These are phyloP conservation scores for Amaurobius ferox DNA, from an alignment of 2,888 invertebrate species.

Conservation along the genomic window DNA sequence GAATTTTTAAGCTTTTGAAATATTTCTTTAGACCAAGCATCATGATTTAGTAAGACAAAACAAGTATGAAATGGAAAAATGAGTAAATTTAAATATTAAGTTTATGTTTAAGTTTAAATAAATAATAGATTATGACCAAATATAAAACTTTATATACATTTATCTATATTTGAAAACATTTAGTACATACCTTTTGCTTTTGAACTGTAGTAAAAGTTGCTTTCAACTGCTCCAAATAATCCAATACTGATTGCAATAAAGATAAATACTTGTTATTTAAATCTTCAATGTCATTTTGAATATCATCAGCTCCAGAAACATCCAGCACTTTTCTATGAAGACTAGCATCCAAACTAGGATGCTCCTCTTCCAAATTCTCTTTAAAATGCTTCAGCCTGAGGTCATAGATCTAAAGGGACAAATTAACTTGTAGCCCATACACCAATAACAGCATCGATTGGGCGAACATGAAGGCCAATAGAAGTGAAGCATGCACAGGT, in stretches of 20 bases:
- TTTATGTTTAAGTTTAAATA: too few relatives aligned
- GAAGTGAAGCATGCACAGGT: slow-evolving; percentile 69
- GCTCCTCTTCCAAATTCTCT: slow-evolving; percentile 87
- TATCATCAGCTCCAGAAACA: slow-evolving; percentile 83
- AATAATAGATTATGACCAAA: too few relatives aligned
- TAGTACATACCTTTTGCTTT: slow-evolving; percentile 47
- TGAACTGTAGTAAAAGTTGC: slow-evolving; percentile 40
- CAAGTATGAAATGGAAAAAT: background rate
- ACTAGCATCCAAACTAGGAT: slow-evolving; percentile 86
- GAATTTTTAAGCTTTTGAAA: too few relatives aligned
- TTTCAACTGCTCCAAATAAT: slow-evolving; percentile 82
- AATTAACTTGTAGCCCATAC: slow-evolving; percentile 62
- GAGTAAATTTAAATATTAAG: too few relatives aligned
- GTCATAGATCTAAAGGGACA: slow-evolving; percentile 84
- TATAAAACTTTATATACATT: too few relatives aligned
- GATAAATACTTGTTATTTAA: slow-evolving; percentile 87
- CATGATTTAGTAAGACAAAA: too few relatives aligned
- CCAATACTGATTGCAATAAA: slow-evolving; percentile 77
- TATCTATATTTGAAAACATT: too few relatives aligned
- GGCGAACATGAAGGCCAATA: slow-evolving; percentile 40
- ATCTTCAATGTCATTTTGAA: slow-evolving; percentile 87
- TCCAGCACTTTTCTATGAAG: slow-evolving; percentile 75
- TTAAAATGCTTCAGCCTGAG: slow-evolving; percentile 89
- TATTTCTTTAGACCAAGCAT: too few relatives aligned
- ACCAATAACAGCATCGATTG: slow-evolving; percentile 27